These are phyloP conservation scores for Cyprinodon variegatus DNA, from an alignment of 2,113 vertebrate genomes.

Conservation along the genomic window DNA sequence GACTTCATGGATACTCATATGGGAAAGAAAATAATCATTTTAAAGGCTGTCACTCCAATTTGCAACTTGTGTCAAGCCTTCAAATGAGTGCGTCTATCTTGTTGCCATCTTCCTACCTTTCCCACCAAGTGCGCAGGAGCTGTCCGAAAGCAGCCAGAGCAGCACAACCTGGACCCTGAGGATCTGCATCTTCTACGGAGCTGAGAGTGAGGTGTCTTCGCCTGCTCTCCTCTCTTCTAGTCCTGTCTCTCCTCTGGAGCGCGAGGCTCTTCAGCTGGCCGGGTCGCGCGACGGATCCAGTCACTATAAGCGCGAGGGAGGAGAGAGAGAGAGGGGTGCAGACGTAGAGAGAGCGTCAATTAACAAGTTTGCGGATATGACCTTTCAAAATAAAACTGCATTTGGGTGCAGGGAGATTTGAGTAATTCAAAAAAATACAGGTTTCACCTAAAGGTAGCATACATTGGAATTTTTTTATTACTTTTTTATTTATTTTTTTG, in stretches of 20 bases:
- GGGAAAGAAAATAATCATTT: neutral
- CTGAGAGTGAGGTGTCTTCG: conserved; percentile 31
- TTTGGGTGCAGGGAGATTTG: too few relatives aligned
- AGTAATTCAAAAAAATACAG: neutral
- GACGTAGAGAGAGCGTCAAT: conserved; percentile 2
- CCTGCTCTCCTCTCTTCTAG: conserved; percentile 56
- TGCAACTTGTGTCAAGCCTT: conserved; percentile 44
- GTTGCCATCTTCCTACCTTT: conserved; percentile 71
- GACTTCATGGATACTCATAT: neutral
- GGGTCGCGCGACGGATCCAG: neutral
- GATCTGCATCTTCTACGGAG: conserved; percentile 57
- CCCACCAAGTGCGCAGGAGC: conserved; percentile 62
- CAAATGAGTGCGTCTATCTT: neutral
- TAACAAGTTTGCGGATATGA: neutral
- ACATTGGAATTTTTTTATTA: rapidly evolving
- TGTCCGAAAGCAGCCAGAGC: conserved; percentile 65
- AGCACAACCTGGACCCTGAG: conserved; percentile 54
- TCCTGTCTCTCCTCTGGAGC: conserved; percentile 33
- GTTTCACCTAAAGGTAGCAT: rapidly evolving
- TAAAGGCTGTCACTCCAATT: conserved; percentile 19
- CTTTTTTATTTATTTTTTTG: rapidly evolving
- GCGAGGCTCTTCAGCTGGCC: conserved; percentile 25
- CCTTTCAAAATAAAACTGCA: conserved; percentile 40
- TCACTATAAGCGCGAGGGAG: neutral
- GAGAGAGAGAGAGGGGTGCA: conserved; percentile 16